Base-by-base conservation (phyloP, 2,797 vertebrate species). In the Paguma larvata region DNA sequence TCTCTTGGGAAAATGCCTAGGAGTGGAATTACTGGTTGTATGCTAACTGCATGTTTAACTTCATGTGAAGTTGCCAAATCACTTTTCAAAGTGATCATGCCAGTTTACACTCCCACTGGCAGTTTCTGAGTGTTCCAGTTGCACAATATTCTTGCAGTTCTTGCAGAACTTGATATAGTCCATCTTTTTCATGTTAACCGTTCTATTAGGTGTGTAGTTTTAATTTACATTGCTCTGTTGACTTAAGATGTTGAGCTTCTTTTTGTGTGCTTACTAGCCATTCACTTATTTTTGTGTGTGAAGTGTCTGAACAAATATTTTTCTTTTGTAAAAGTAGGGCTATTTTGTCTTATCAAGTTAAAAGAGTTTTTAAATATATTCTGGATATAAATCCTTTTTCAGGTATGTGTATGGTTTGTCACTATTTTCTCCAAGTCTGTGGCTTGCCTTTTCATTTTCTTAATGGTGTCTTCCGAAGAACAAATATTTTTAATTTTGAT, bases 331-430 rank as follows among this genome's bases (percentile, higher is more conserved):
- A 91, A 95, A 93, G 34, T 51, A 83, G 18, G 11, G 53, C 79
- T 75, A 14, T 95, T 91, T 97, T 78, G 62, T 90, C 34, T 94
- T 91, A 86, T 34, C 94, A 70, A 65, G 41, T 93, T 93, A 9
- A 94, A 87, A 94, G 14, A 85, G 34, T 89, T 95, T 41, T 94
- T 93, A 89, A 89, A 65, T 79, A 67, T 85, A 87, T 88, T 96
- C 59, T 51, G 32, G 19, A 67, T 95, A 93, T 32, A 96, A 72
- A 94, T 95, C 62, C 11, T 88, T 92, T 85, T 95, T 87, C 59
- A 89, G 77, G 14, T 89, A n/a, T 30, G 27, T 44, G 41, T 94
- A 68, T 84, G 56, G 21, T 59, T 59, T 91, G 21, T 82, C 41
- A 89, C 65, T 89, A 9, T 96, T 95, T 94, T 90, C 67, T 91